These are phyloP conservation scores for Australoheros scitulus DNA, from an alignment of 2,113 vertebrate genomes.

Conservation along the genomic window DNA sequence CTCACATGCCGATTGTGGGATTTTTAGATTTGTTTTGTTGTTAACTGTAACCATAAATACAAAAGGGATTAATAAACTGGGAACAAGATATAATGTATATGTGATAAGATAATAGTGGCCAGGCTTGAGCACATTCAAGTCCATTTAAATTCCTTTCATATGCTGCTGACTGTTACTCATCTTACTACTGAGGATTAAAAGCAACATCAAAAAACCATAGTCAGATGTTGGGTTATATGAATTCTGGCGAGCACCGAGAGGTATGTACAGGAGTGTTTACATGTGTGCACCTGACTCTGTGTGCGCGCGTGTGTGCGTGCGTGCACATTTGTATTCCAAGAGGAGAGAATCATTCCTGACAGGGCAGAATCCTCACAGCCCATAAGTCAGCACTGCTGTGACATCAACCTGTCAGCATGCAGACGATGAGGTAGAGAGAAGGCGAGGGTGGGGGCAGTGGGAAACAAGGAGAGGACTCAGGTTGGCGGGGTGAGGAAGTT, in stretches of 20 bases:
- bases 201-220: too few species aligned
- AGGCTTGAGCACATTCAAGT: background rate
- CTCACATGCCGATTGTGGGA: too few species aligned
- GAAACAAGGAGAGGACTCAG: conserved; percentile 21
- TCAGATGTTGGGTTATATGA: conserved; percentile 12
- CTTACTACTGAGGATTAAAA: conserved; percentile 10
- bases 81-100: background rate
- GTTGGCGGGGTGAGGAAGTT: conserved; percentile 50
- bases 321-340: conserved; percentile 40
- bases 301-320: conserved; percentile 14
- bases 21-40: background rate
- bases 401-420: conserved; percentile 84
- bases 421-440: conserved; percentile 57
- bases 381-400: conserved; percentile 88
- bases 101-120: background rate
- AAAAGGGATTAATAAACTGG: background rate
- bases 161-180: background rate
- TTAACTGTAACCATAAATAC: background rate
- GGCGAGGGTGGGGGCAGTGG: conserved; percentile 59
- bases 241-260: conserved; percentile 55
- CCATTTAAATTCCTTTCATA: conserved; percentile 25
- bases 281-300: conserved; percentile 55
- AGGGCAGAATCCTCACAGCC: conserved; percentile 84
- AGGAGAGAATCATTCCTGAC: conserved; percentile 61
- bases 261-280: conserved; percentile 44